Base-by-base conservation (phyloP, 2,888 invertebrate genomes). In the Ophion ventricosus region DNA sequence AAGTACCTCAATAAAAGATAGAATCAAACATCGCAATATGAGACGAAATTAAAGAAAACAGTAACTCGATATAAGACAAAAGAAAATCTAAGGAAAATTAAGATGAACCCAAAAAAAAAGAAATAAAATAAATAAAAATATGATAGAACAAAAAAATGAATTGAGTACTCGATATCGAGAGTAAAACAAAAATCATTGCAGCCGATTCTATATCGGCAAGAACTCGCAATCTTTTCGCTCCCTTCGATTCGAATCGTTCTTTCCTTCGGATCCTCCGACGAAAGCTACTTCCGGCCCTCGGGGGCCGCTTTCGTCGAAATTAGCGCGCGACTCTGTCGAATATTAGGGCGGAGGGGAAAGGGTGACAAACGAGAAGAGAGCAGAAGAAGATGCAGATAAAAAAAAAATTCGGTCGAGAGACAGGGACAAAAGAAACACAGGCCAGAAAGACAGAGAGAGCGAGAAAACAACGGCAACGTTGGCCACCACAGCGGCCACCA, bases 301-400 rank as follows among this genome's bases (percentile, higher is more conserved):
- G 72, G 75, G 75, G 67, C 72, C 40, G 83, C 83, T 85, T 49
- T 49, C 49, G 79, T 87, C 87, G 88, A 88, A 87, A 88, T 88
- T 83, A 75, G 70, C 86, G 85, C 77, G 87, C 54, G 43, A 23
- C 54, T 35, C 35, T n/a, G 56, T 29, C 49, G 29, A n/a, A 25
- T n/a, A 20, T 54, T 49, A 2, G 17, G 1, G 49, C 14, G 11
- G 49, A 4, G 49, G 49, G 49, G 17, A 64, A 20, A 64, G 64
- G 20, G 43, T 43, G 67, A 2, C 5, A 29, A 57, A 35, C 26
- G 26, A 20, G 59, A 57, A 70, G 17, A 70, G 69, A 26, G 74
- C 43, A 14, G 61, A 61, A 63, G 26, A 43, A 57, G 59, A 35
- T 14, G 63, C 59, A n/a, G 64, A 67, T 10, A 20, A 49, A 26